Percentiles rank a stretch among this genome's conserved stretches.
These are phyloP conservation scores for Epizoanthus ramosus DNA, from an alignment of 92 coral and sea anemone genomes.

Conservation along the genomic window DNA sequence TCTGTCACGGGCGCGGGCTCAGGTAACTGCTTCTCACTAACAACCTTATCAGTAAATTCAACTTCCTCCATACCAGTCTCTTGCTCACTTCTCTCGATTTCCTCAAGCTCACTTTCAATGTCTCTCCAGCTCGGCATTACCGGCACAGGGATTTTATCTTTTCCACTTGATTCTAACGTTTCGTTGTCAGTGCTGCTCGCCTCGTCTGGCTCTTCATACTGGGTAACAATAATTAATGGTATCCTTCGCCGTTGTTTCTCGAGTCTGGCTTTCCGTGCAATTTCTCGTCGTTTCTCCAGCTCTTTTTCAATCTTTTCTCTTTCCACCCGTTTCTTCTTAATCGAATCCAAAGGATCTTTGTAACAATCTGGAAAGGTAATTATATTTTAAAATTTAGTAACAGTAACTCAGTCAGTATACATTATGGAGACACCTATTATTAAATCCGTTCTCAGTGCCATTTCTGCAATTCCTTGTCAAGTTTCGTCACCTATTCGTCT, in stretches of 20 bases:
- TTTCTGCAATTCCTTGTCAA: no score
- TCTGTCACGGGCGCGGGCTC: not conserved
- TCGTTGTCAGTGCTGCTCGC: conserved; percentile 12
- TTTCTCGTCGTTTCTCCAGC: conserved; percentile 49
- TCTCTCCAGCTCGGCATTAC: conserved; percentile 40
- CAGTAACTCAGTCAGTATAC: no score
- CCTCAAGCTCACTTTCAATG: conserved; percentile 24
- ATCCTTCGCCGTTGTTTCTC: conserved; percentile 60
- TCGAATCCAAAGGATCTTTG: conserved; percentile 64
- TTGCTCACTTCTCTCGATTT: conserved; percentile 1
- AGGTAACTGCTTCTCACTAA: not conserved
- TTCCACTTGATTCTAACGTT: conserved; percentile 25
- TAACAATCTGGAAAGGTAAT: conserved; percentile 58
- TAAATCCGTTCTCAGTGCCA: no score
- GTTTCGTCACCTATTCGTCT: no score
- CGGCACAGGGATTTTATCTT: conserved; percentile 34
- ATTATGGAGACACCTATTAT: no score
- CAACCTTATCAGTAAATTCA: not conserved
- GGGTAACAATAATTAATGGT: conserved; percentile 70
- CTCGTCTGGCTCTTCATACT: conserved; percentile 53
- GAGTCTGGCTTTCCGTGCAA: conserved; percentile 55
- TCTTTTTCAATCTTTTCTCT: conserved; percentile 59
- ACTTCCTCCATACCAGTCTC: not conserved
- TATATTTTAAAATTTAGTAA: no score
- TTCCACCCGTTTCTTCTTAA: conserved; percentile 70